Evolutionary conservation across 2,888 invertebrate species (phyloP).

Genomic region (Hedychridium roseum): DNA sequence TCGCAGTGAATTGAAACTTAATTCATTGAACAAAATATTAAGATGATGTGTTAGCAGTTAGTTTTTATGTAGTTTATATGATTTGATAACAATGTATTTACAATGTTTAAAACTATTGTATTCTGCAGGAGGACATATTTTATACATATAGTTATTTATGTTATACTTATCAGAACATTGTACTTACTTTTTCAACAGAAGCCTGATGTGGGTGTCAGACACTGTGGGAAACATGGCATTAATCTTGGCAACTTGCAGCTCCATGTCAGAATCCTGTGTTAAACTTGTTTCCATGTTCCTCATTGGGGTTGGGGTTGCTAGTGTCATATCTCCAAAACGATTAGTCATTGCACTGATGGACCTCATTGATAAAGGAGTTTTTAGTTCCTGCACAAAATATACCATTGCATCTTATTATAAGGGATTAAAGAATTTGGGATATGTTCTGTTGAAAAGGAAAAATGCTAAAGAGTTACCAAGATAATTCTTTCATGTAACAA

Average conservation of each 20-base stretch:
- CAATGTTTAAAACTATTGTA: too few relatives aligned
- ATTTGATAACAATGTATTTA: too few relatives aligned
- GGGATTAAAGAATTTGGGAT: background rate
- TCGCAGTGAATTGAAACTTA: constrained; percentile 6
- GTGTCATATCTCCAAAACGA: constrained; percentile 58
- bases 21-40: constrained; percentile 10
- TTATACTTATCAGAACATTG: constrained; percentile 9
- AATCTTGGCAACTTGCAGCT: constrained; percentile 80
- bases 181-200: constrained; percentile 89
- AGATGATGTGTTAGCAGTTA: background rate
- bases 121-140: too few relatives aligned
- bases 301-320: constrained; percentile 57
- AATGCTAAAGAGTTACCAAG: too few relatives aligned
- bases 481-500: background rate
- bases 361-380: constrained; percentile 57
- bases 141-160: too few relatives aligned
- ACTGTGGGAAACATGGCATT: constrained; percentile 91
- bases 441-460: background rate
- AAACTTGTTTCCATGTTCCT: constrained; percentile 69
- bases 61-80: background rate
- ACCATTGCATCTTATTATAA: background rate
- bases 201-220: constrained; percentile 85
- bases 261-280: constrained; percentile 72
- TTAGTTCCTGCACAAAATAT: constrained; percentile 51
- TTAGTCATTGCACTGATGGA: constrained; percentile 58